Evolutionary conservation across 2,888 invertebrate genomes (phyloP).

Genomic region (Notocelia uddmanniana): DNA sequence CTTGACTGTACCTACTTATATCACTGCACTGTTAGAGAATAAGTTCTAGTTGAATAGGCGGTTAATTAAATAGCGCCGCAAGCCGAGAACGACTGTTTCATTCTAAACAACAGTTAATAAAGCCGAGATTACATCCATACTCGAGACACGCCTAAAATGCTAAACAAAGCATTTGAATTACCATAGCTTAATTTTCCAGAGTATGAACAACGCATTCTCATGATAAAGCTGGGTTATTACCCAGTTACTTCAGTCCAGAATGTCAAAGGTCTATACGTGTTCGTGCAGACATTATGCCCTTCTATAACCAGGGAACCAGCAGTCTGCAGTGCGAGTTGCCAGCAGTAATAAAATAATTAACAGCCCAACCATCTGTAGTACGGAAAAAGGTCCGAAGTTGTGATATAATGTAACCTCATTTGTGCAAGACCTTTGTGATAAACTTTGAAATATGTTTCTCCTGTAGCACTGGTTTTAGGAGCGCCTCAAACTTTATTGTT

Average conservation of each 20-base stretch:
- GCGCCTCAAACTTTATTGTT: neutral
- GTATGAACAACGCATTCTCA: conserved; percentile 26
- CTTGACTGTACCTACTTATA: too few species aligned
- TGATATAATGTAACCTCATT: neutral
- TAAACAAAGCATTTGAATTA: conserved; percentile 33
- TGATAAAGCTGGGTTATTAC: conserved; percentile 23
- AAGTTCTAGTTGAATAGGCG: conserved; percentile 12
- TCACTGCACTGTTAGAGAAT: too few species aligned
- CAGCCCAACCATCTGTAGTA: neutral
- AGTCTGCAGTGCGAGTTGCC: neutral
- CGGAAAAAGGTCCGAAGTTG: conserved; percentile 7
- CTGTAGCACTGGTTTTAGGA: neutral
- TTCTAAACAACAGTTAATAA: conserved; percentile 25
- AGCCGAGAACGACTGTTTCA: conserved; percentile 10
- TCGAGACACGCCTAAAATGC: conserved; percentile 26
- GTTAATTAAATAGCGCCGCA: conserved; percentile 13
- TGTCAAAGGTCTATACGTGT: neutral
- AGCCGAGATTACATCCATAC: conserved; percentile 29
- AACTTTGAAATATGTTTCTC: conserved; percentile 2
- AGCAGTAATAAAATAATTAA: conserved; percentile 29
- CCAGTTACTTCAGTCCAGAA: neutral
- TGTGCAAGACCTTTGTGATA: neutral
- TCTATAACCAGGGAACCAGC: neutral
- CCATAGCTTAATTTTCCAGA: conserved; percentile 30
- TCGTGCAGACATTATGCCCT: neutral